Conservation (phyloP, 1,140 invertebrate genomes). For the Chlorops oryzae region DNA sequence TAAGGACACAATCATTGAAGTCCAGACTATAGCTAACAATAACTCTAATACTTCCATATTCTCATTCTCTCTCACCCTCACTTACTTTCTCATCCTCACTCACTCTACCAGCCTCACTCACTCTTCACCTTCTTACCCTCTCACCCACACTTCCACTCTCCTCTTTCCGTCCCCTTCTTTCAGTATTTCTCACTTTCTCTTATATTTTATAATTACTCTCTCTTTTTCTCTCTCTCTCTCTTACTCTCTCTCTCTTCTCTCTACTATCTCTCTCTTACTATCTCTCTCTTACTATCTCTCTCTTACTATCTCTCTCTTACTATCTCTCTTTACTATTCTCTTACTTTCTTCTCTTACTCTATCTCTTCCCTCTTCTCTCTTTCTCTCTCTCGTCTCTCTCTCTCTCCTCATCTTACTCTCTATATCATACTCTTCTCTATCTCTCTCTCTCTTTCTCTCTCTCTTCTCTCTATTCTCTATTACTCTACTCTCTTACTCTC, state of each 20-base stretch:
- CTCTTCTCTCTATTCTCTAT: background rate
- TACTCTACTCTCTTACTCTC: background rate
- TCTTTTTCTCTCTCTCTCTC: background rate
- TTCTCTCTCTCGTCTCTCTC: background rate
- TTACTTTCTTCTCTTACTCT: background rate
- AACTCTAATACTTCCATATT: too few relatives aligned
- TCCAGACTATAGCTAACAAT: too few relatives aligned
- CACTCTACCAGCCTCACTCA: too few relatives aligned
- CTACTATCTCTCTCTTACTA: background rate
- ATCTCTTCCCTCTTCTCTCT: background rate
- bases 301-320: background rate
- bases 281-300: background rate
- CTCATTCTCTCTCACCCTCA: too few relatives aligned
- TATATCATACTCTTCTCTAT: background rate
- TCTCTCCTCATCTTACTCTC: background rate
- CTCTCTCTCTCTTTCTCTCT: background rate
- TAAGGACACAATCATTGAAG: too few relatives aligned
- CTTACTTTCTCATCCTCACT: too few relatives aligned
- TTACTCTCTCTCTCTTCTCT: background rate
- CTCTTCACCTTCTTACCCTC: too few relatives aligned
- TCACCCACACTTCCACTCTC: background rate
- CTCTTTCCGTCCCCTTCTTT: background rate
- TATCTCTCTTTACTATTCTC: background rate
- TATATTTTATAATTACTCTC: background rate
- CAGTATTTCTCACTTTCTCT: background rate